Evolutionary conservation across 2,888 invertebrate species (phyloP).

Genomic region (Luffia ferchaultella): DNA sequence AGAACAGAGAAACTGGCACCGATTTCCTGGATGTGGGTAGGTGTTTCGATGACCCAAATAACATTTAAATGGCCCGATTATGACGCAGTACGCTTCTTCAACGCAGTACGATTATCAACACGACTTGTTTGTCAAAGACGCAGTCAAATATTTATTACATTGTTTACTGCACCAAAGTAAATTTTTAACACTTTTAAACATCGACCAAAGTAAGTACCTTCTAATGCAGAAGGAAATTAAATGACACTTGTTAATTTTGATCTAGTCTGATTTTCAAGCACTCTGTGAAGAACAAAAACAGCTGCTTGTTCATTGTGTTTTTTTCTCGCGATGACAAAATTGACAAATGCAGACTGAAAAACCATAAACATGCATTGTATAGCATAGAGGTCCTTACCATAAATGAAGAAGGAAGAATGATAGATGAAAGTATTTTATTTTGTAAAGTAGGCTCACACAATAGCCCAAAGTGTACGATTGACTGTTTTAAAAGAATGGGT

Average conservation of each 20-base stretch:
- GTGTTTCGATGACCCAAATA: constrained; percentile 34
- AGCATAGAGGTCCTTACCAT: not conserved
- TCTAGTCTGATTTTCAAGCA: constrained; percentile 46
- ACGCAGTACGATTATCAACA: constrained; percentile 36
- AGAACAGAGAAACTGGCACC: too few relatives aligned
- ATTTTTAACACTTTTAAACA: too few relatives aligned
- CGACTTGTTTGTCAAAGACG: too few relatives aligned
- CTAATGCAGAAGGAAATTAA: too few relatives aligned
- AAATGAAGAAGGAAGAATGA: not conserved
- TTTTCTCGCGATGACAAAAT: constrained; percentile 15
- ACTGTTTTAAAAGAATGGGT: too few relatives aligned
- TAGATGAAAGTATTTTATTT: too few relatives aligned
- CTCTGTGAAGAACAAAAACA: constrained; percentile 48
- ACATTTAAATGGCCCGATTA: constrained; percentile 35
- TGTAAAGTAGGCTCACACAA: too few relatives aligned
- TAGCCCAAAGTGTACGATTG: too few relatives aligned
- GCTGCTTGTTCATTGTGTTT: constrained; percentile 51
- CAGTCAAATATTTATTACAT: too few relatives aligned
- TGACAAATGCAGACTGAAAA: constrained; percentile 1
- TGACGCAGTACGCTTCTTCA: constrained; percentile 44
- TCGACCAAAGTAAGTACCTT: too few relatives aligned
- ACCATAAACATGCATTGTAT: not conserved
- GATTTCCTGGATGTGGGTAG: too few relatives aligned
- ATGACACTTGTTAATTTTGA: constrained; percentile 58
- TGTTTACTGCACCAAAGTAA: too few relatives aligned